A percentile compares a stretch with the other conserved stretches of the same genome.
Evolutionary conservation across 2,888 invertebrate genomes (phyloP).

Genomic region (Stramonita haemastoma): DNA sequence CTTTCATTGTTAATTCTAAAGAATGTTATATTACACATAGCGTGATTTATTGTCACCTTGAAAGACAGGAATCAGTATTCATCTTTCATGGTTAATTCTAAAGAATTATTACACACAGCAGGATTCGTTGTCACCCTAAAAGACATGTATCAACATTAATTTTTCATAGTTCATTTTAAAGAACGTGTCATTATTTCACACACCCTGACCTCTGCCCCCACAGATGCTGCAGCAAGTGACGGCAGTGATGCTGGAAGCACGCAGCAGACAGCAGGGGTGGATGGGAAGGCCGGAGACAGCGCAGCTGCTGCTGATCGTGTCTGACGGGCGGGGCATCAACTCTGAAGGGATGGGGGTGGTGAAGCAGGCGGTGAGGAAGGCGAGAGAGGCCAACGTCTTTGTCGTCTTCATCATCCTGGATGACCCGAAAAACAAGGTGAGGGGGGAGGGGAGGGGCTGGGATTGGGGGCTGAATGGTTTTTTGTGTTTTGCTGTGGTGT

Average conservation of each 20-base stretch:
- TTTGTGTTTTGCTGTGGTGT: background rate
- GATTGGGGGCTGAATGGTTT: background rate
- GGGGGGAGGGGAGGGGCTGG: background rate
- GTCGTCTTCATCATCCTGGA: conserved; percentile 97
- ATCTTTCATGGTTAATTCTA: no score
- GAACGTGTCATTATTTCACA: no score
- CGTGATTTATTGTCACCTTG: no score
- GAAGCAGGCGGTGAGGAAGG: conserved; percentile 87
- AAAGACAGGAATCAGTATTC: no score
- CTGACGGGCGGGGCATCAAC: conserved; percentile 96
- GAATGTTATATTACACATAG: no score
- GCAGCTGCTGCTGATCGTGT: conserved; percentile 92
- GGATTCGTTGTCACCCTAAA: no score
- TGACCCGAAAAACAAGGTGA: conserved; percentile 91
- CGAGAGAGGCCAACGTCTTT: conserved; percentile 90
- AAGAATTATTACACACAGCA: no score
- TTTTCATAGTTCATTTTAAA: no score
- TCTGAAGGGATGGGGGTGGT: conserved; percentile 89
- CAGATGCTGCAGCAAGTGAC: conserved; percentile 87
- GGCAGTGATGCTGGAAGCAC: conserved; percentile 80
- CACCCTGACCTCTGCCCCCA: background rate
- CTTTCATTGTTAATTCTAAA: no score
- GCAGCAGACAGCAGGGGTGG: conserved; percentile 59
- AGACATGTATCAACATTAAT: no score
- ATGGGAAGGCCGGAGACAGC: conserved; percentile 76